Evolutionary conservation across 1,140 invertebrate genomes (phyloP).

Genomic region (Apis cerana): DNA sequence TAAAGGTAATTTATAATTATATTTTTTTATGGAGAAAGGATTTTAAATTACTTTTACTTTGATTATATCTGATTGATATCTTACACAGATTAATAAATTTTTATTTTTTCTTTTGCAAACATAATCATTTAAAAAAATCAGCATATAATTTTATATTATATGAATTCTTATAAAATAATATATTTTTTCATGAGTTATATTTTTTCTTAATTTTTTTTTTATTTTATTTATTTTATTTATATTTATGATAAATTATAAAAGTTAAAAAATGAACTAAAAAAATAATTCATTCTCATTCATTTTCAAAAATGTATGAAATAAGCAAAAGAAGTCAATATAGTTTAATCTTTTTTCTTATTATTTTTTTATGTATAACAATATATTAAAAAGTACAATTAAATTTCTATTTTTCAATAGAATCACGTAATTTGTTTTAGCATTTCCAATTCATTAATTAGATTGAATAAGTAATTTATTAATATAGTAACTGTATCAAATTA

Average conservation of each 20-base stretch:
- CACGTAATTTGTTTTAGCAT: constrained; percentile 4
- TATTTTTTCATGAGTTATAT: background rate
- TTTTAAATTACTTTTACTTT: background rate
- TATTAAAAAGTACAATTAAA: constrained; percentile 21
- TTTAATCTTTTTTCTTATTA: constrained; percentile 26
- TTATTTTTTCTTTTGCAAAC: background rate
- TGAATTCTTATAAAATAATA: background rate
- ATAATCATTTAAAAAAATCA: background rate
- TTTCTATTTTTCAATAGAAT: background rate
- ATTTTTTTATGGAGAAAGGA: background rate
- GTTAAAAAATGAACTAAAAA: background rate
- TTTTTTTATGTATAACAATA: constrained; percentile 11
- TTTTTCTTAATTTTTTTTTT: too few relatives aligned
- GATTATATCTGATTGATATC: too few relatives aligned
- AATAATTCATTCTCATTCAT: background rate
- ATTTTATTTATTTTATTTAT: too few relatives aligned
- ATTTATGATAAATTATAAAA: background rate
- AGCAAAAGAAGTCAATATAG: background rate
- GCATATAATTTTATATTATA: background rate
- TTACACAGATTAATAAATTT: background rate
- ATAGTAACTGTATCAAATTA: constrained; percentile 3
- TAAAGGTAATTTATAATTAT: constrained; percentile 82
- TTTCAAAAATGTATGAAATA: background rate
- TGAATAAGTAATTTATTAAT: constrained; percentile 1
- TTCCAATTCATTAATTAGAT: background rate